Conservation (phyloP, 1,140 invertebrate species). For the Diorhabda elongata region DNA sequence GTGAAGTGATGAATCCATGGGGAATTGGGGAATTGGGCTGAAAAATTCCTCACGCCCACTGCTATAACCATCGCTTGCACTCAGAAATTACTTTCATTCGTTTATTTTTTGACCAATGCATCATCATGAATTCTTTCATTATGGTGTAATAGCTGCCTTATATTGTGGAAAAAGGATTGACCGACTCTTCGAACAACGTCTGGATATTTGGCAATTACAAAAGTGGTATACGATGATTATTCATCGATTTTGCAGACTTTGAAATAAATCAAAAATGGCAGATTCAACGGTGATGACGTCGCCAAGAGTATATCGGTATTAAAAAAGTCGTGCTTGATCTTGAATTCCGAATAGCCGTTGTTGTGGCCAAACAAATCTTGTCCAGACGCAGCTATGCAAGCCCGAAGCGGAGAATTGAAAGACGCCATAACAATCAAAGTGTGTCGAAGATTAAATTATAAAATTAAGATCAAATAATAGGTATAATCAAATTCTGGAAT, state of each 20-base stretch:
- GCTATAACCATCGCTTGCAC: no score
- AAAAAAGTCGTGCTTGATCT: neutral
- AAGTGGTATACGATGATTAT: neutral
- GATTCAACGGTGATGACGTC: neutral
- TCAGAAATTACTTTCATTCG: neutral
- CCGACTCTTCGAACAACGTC: no score
- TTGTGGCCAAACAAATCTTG: neutral
- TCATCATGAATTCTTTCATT: neutral
- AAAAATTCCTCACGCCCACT: no score
- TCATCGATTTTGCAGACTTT: neutral
- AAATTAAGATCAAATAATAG: neutral
- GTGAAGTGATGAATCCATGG: no score
- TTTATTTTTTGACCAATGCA: constrained; percentile 7
- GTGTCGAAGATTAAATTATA: neutral
- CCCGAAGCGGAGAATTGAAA: neutral
- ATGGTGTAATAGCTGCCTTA: no score
- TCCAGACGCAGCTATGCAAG: neutral
- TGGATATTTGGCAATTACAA: no score
- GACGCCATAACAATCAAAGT: constrained; percentile 1
- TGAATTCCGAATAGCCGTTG: neutral
- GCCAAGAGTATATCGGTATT: neutral
- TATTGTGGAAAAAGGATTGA: no score
- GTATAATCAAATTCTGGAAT: neutral
- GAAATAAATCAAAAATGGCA: neutral
- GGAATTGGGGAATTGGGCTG: no score